Percentiles rank a stretch among this genome's conserved stretches.
phyloP scores from a whole-genome alignment of 37 sponge, comb jelly and placozoan species.

The Geodia barretti region DNA sequence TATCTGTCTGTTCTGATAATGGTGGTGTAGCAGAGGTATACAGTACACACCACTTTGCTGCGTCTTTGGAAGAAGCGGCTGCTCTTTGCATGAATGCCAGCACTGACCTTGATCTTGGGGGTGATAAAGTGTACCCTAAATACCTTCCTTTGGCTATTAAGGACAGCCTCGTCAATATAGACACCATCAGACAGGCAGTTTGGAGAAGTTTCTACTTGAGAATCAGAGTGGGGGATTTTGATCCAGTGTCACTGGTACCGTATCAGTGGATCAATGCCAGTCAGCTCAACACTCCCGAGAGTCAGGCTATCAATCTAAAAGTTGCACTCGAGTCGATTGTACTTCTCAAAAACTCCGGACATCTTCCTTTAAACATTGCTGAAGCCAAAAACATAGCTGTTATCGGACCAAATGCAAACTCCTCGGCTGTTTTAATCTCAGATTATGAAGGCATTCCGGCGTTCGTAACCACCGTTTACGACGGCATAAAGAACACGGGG shows the following conservation, averaged over 20 bases:
- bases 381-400: conserved; percentile 38
- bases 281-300: conserved; percentile 45
- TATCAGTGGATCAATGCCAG: conserved; percentile 49
- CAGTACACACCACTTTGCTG: conserved; percentile 42
- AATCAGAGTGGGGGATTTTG: conserved; percentile 74
- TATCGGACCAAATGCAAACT: conserved; percentile 48
- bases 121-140: conserved; percentile 45
- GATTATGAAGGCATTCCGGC: conserved; percentile 53
- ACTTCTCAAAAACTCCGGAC: conserved; percentile 39
- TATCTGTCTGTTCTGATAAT: conserved; percentile 72
- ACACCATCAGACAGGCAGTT: conserved; percentile 45
- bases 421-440: conserved; percentile 9
- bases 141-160: conserved; percentile 44
- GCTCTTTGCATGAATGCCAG: conserved; percentile 75
- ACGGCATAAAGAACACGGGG: conserved; percentile 7
- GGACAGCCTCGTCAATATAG: conserved; percentile 12
- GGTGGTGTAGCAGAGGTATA: conserved; percentile 42
- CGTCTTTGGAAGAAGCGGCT: conserved; percentile 37
- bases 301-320: conserved; percentile 40
- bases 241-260: conserved; percentile 47
- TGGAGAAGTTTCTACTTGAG: conserved; percentile 60
- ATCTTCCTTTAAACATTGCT: conserved; percentile 12
- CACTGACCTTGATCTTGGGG: conserved; percentile 72
- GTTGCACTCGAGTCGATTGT: conserved; percentile 67
- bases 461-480: conserved; percentile 3